Conservation (phyloP, 1,140 invertebrate species). For the Drosophila nigromelanica region DNA sequence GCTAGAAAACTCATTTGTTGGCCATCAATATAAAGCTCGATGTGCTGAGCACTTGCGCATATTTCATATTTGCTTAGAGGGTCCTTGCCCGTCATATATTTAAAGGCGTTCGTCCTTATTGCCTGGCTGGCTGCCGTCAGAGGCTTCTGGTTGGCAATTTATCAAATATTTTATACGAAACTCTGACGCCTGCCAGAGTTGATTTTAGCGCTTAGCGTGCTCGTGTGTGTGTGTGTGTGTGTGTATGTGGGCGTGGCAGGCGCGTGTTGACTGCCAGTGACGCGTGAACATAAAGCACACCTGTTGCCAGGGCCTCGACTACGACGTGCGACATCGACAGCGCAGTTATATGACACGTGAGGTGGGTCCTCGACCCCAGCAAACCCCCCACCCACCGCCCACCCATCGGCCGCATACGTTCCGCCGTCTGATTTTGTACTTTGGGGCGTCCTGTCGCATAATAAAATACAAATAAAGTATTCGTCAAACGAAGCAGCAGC, state of each 20-base stretch:
- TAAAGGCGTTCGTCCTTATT: conserved; percentile 11
- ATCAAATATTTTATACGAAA: conserved; percentile 70
- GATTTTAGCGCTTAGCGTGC: conserved; percentile 71
- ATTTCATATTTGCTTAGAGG: conserved; percentile 24
- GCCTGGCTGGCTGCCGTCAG: conserved; percentile 11
- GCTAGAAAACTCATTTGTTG: conserved; percentile 8
- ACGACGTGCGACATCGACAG: conserved; percentile 11
- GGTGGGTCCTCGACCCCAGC: conserved; percentile 9
- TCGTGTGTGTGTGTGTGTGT: not conserved
- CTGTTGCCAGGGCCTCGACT: conserved; percentile 58
- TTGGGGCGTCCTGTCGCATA: conserved; percentile 7
- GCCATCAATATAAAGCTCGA: conserved; percentile 28
- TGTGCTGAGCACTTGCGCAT: conserved; percentile 16
- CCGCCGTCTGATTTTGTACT: not conserved
- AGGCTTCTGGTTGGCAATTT: conserved; percentile 56
- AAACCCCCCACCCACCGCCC: not conserved
- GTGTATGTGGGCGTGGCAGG: conserved; percentile 13
- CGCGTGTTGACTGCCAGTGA: conserved; percentile 30
- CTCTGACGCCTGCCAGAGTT: conserved; percentile 71
- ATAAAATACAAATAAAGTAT: conserved; percentile 40
- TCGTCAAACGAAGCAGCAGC: not conserved
- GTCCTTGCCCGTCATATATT: conserved; percentile 21
- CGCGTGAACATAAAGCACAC: conserved; percentile 69
- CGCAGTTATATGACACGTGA: conserved; percentile 47
- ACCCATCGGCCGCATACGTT: too few relatives aligned